Base-by-base conservation (phyloP, 2,113 vertebrate species). In the Choloepus hoffmanni region DNA sequence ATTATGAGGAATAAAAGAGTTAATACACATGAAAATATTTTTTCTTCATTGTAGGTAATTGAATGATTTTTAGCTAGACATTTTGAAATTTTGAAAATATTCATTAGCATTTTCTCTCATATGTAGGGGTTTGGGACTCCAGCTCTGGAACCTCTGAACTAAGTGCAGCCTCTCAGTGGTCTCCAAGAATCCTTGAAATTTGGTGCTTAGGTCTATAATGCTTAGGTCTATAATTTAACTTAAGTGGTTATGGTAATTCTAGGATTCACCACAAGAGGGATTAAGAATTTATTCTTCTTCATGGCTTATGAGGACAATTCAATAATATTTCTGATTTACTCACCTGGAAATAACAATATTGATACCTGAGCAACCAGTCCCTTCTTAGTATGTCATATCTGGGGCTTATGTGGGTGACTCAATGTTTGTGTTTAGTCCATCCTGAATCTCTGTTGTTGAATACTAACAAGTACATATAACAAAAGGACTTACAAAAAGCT, bases 231-330 rank as follows among this genome's bases (percentile, higher is more conserved):
- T 43, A 67, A 55, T 60, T 65, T 67, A n/a, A n/a, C 6, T 60
- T 94, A 91, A 70, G 33, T 11, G 7, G 36, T 40, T 40, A 55
- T 48, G 21, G 91, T 79, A 92, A 94, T 96, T 97, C 91, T 87
- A 72, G n/a, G 67, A 96, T n/a, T 85, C 43, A 82, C 92, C 94
- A 95, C 88, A 89, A 95, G 91, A 85, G 85, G 68, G 74, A 70
- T 65, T 7, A 72, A 36, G 76, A 90, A 63, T 43, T 45, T 83
- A 82, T 28, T 78, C 63, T 40, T 24, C 28, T 19, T 67, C 28
- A 45, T 16, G 43, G 68, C 77, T 84, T 24, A 43, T 60, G 60
- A 84, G 24, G 68, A 60, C 15, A 70, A 36, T 48, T 92, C 60
- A 45, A 1, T 58, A 62, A 30, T 72, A 36, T 68, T 96, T 92